These are phyloP conservation scores for Chionis minor DNA, from an alignment of 2,113 vertebrate genomes.

Conservation along the genomic window DNA sequence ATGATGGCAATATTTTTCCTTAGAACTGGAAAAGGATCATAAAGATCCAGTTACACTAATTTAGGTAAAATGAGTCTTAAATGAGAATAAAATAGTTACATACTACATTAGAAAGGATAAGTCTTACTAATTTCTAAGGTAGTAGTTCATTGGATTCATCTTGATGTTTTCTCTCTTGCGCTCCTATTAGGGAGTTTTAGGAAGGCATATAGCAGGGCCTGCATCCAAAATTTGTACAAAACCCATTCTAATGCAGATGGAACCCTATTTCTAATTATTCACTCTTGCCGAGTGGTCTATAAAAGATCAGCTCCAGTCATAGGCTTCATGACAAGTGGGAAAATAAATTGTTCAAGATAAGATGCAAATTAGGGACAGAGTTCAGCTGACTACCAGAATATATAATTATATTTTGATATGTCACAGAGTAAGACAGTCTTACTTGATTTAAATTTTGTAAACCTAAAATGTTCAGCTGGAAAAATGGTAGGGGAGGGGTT, in stretches of 20 bases:
- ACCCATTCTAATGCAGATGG: background rate
- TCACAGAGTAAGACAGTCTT: background rate
- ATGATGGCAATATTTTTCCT: background rate
- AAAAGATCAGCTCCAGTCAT: slow-evolving; percentile 48
- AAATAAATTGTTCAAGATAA: slow-evolving; percentile 67
- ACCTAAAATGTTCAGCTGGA: background rate
- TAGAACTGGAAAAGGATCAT: background rate
- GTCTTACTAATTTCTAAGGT: background rate
- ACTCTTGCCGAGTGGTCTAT: slow-evolving; percentile 33
- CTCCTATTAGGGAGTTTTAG: background rate
- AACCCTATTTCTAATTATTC: slow-evolving; percentile 32
- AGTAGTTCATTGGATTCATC: background rate
- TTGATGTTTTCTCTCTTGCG: background rate
- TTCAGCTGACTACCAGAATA: slow-evolving; percentile 65
- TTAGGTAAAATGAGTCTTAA: background rate
- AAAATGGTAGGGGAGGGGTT: background rate
- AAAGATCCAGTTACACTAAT: background rate
- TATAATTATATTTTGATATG: slow-evolving; percentile 63
- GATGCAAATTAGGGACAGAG: slow-evolving; percentile 68
- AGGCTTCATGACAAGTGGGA: slow-evolving; percentile 52
- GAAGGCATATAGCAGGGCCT: background rate
- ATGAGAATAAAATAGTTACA: background rate
- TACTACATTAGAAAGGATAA: background rate
- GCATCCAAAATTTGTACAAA: background rate
- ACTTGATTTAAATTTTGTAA: slow-evolving; percentile 23